phyloP scores from a whole-genome alignment of 1,140 invertebrate species.

The Gyrodactylus salaris region DNA sequence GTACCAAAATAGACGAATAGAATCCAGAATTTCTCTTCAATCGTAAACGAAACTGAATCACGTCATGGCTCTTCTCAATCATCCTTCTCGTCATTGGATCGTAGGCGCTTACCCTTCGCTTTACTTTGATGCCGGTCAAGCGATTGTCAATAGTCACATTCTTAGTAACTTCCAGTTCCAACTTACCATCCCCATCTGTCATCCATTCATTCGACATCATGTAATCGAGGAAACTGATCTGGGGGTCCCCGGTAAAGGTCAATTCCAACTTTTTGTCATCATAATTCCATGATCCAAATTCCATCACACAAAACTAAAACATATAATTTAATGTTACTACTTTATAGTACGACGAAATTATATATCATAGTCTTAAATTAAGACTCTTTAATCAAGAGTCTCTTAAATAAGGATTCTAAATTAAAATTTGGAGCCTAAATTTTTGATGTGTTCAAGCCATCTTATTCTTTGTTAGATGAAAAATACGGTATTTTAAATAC shows the following conservation, averaged over 20 bases:
- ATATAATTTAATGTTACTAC: too few relatives aligned
- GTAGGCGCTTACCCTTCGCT: constrained; percentile 8
- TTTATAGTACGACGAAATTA: too few relatives aligned
- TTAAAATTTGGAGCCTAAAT: too few relatives aligned
- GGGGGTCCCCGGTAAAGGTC: background rate
- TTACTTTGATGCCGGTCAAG: constrained; percentile 18
- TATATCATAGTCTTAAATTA: too few relatives aligned
- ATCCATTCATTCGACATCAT: constrained; percentile 10
- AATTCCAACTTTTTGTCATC: constrained; percentile 49
- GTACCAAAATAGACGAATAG: constrained; percentile 20
- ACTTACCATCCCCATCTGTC: constrained; percentile 10
- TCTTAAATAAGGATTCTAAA: too few relatives aligned
- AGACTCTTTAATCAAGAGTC: too few relatives aligned
- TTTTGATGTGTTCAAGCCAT: too few relatives aligned
- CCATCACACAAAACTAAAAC: constrained; percentile 64
- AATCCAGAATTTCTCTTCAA: constrained; percentile 18
- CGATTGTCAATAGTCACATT: constrained; percentile 27
- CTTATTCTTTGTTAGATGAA: too few relatives aligned
- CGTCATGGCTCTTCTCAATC: constrained; percentile 14
- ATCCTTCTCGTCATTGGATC: constrained; percentile 15
- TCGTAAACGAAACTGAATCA: constrained; percentile 16
- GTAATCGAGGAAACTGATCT: constrained; percentile 9
- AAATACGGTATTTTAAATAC: too few relatives aligned
- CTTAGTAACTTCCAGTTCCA: constrained; percentile 19
- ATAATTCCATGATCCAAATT: constrained; percentile 91